A percentile compares a stretch with the other conserved stretches of the same genome.
phyloP scores from a whole-genome alignment of 2,113 vertebrate genomes.

The Regulus satrapa region DNA sequence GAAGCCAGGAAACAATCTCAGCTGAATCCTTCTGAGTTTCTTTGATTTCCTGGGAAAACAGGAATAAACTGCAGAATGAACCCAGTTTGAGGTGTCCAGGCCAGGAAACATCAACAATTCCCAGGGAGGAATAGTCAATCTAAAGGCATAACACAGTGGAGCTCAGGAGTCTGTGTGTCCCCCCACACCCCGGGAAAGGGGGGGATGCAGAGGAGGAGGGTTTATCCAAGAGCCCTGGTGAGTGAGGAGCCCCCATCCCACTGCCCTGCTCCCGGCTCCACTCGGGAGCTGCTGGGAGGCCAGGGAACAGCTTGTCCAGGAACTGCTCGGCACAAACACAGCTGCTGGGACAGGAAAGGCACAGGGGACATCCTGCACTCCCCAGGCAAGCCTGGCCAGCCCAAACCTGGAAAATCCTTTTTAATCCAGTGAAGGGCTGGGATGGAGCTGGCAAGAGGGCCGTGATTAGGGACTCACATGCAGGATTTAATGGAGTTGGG shows the following conservation, averaged over 20 bases:
- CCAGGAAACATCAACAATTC: background rate
- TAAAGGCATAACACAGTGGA: background rate
- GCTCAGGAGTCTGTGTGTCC: background rate
- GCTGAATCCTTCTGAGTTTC: background rate
- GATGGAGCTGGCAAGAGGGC: background rate
- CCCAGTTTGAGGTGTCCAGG: background rate
- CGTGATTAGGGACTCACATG: accelerated
- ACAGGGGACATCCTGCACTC: background rate
- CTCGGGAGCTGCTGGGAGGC: background rate
- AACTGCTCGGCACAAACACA: background rate
- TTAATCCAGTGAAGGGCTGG: background rate
- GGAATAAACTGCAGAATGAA: background rate
- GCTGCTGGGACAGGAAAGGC: background rate
- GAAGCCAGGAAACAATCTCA: background rate
- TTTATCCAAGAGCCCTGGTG: background rate
- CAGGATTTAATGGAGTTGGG: background rate
- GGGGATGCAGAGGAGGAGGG: background rate
- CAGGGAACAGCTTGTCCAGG: background rate
- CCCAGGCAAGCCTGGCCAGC: background rate
- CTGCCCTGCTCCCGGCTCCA: too few relatives aligned
- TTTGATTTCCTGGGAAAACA: conserved; percentile 1
- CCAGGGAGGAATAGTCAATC: background rate
- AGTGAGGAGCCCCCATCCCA: background rate
- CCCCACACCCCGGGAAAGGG: too few relatives aligned
- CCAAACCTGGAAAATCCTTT: accelerated